Percentiles rank a stretch among this genome's conserved stretches.
phyloP scores from a whole-genome alignment of 1,140 invertebrate species.

The Drosophila parabipectinata region DNA sequence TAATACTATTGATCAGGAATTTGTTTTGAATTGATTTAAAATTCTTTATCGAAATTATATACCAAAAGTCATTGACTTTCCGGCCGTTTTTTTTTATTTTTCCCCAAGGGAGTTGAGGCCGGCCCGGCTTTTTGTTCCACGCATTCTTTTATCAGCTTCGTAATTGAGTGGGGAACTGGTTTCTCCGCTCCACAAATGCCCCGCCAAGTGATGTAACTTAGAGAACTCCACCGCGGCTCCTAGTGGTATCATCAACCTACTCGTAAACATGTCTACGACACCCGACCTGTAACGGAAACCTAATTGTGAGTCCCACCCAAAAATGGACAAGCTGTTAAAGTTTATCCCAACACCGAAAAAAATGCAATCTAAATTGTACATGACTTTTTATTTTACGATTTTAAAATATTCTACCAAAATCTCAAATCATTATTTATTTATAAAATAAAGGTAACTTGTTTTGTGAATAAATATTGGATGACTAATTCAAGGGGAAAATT shows the following conservation, averaged over 20 bases:
- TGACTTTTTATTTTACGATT: no score
- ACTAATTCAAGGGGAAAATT: neutral
- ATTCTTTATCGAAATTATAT: neutral
- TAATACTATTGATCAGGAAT: neutral
- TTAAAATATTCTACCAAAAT: neutral
- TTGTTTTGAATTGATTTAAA: neutral
- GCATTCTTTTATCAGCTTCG: slow-evolving; percentile 40
- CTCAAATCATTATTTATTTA: neutral
- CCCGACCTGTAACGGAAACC: slow-evolving; percentile 38
- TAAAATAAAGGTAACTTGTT: neutral
- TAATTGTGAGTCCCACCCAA: slow-evolving; percentile 16
- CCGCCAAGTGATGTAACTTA: slow-evolving; percentile 34
- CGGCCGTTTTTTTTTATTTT: slow-evolving; percentile 1
- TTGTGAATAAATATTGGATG: neutral
- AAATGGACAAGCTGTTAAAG: slow-evolving; percentile 30
- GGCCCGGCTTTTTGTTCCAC: slow-evolving; percentile 21
- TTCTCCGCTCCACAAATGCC: slow-evolving; percentile 26
- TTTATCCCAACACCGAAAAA: slow-evolving; percentile 12
- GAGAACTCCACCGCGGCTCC: neutral
- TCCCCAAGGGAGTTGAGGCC: slow-evolving; percentile 16
- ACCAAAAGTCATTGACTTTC: slow-evolving; percentile 39
- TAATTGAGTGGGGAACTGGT: slow-evolving; percentile 45
- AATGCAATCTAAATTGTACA: neutral
- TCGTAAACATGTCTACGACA: slow-evolving; percentile 42
- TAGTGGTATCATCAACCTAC: slow-evolving; percentile 10